A percentile compares a stretch with the other conserved stretches of the same genome.
These are phyloP conservation scores for Eira barbara DNA, from an alignment of 2,113 vertebrate species.

Conservation along the genomic window DNA sequence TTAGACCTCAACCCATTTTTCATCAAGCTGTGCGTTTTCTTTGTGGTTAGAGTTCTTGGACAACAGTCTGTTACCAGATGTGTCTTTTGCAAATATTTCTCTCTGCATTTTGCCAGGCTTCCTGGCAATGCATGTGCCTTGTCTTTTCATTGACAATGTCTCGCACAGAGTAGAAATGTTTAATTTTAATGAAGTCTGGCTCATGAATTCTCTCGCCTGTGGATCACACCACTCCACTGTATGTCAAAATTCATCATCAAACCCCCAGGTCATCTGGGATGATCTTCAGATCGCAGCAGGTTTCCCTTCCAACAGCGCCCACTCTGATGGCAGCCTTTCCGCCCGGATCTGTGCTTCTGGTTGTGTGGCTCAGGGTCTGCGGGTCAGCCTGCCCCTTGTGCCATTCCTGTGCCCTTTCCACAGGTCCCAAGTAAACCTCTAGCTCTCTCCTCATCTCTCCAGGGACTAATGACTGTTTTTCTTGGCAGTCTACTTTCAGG, in stretches of 20 bases:
- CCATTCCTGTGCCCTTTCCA: background rate
- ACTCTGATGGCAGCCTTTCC: accelerated
- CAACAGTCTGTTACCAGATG: background rate
- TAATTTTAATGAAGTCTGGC: background rate
- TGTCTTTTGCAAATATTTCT: background rate
- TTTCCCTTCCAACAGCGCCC: accelerated
- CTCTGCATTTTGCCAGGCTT: background rate
- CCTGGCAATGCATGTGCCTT: background rate
- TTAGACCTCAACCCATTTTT: background rate
- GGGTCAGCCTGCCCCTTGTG: background rate
- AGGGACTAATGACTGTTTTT: background rate
- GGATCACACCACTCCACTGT: background rate
- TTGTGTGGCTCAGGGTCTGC: background rate
- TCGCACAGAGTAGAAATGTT: background rate
- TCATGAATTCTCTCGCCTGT: background rate
- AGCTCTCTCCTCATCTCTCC: background rate
- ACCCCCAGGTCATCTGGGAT: background rate
- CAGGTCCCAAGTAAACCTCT: accelerated
- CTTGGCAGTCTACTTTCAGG: background rate
- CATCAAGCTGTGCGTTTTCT: background rate
- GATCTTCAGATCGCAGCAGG: background rate
- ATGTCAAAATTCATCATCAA: background rate
- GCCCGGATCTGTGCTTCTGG: background rate
- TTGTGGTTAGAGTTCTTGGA: background rate
- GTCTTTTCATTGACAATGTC: background rate